Base-by-base conservation (phyloP, 2,888 invertebrate species). In the Ennomos fuscantarius region DNA sequence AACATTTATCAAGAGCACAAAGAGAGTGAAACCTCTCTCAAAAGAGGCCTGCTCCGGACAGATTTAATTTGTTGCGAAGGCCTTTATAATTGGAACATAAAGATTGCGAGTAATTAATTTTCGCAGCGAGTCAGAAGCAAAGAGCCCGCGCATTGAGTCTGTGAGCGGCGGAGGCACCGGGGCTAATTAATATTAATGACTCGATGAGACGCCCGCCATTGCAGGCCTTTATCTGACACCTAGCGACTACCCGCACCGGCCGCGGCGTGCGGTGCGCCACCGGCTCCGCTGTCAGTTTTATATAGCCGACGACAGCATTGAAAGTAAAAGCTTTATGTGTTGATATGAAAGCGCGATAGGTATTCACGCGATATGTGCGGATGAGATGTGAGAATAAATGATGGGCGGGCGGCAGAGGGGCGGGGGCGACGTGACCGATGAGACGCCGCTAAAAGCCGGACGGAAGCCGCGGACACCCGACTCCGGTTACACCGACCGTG, bases 41-140 rank as follows among this genome's bases (percentile, higher is more conserved):
- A 92, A 91, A 89, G 90, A 84, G 84, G 87, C 87, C 90, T 92
- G 92, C 86, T 84, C 79, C 83, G 87, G 92, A 92, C 92, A 92
- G 92, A 92, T 92, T 92, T 92, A 92, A 92, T 92, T 92, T 92
- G 92, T 92, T 89, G 89, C 92, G 87, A 92, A 92, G 92, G 91
- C 91, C 85, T 92, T 92, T 91, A 91, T 92, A 92, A 92, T 92
- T 92, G 91, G 91, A 92, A 91, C 89, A 92, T 92, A 92, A 92
- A 92, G 92, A 92, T 92, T 91, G 90, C 82, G 89, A 92, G 91
- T 92, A 92, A 92, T 92, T 92, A 92, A 92, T 92, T 92, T 92
- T 92, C 85, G 88, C 89, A 87, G 89, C 86, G 89, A 92, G 92
- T 92, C 92, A 89, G 87, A 84, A 90, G 91, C 92, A 90, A 89